phyloP scores from a whole-genome alignment of 1,140 invertebrate species.

The Stegodyphus dumicola region DNA sequence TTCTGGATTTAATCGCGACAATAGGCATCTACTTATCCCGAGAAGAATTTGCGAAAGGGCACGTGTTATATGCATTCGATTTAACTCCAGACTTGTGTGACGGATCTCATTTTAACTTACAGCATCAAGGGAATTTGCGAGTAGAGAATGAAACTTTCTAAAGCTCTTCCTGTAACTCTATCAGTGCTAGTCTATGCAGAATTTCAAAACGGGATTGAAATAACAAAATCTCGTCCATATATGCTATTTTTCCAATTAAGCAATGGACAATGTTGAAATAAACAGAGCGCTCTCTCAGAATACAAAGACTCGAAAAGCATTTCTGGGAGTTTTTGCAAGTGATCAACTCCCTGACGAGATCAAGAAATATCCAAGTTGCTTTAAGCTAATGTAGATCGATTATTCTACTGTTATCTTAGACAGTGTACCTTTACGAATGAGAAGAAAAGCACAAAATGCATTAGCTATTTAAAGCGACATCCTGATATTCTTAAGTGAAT shows the following conservation, averaged over 20 bases:
- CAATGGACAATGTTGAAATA: background rate
- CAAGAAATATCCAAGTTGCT: background rate
- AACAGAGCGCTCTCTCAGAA: background rate
- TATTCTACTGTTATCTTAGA: too few species aligned
- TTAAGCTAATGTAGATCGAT: background rate
- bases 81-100: slow-evolving; percentile 4
- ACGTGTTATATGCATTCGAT: slow-evolving; percentile 6
- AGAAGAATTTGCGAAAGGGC: background rate
- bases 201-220: slow-evolving; percentile 6
- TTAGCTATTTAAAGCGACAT: too few species aligned
- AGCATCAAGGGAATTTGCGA: slow-evolving; percentile 2
- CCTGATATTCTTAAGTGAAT: too few species aligned
- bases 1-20: background rate
- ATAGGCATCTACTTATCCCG: background rate
- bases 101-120: slow-evolving; percentile 1
- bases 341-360: background rate
- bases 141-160: background rate
- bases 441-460: too few species aligned
- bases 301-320: background rate
- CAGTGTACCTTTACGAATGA: too few species aligned
- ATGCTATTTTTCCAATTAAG: slow-evolving; percentile 1
- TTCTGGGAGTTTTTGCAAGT: background rate
- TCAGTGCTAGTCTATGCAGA: background rate
- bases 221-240: slow-evolving; percentile 5
- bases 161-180: background rate